phyloP scores from a whole-genome alignment of 2,113 vertebrate genomes.

The Dasyprocta punctata region DNA sequence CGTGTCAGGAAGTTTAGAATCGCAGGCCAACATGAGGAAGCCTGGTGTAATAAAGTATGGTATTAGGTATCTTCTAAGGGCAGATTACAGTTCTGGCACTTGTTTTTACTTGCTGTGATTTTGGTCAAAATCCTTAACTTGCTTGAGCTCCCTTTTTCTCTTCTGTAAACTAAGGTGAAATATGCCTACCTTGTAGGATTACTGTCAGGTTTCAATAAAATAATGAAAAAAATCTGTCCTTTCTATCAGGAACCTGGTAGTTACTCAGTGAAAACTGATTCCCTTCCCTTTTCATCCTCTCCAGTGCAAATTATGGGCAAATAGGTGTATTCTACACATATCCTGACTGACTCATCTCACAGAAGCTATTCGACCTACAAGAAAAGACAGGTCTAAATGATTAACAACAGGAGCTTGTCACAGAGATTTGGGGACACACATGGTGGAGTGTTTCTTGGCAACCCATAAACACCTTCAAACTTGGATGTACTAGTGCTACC shows the following conservation, averaged over 20 bases:
- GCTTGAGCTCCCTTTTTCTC: background rate
- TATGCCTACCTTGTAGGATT: slow-evolving; percentile 42
- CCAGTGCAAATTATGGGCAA: background rate
- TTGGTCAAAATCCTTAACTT: background rate
- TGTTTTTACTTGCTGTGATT: background rate
- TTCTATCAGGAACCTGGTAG: background rate
- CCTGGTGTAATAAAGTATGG: background rate
- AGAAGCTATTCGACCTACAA: background rate
- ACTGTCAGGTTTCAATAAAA: background rate
- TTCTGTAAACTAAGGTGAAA: slow-evolving; percentile 46
- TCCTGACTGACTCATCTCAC: background rate
- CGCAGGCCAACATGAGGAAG: background rate
- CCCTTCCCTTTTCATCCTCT: background rate
- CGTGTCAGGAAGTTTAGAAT: slow-evolving; percentile 23
- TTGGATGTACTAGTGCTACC: background rate
- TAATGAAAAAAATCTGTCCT: background rate
- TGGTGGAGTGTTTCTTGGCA: background rate
- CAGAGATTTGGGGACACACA: background rate
- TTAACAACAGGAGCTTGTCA: background rate
- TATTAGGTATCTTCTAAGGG: background rate
- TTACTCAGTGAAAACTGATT: slow-evolving; percentile 12
- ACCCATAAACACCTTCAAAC: background rate
- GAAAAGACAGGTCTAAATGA: background rate
- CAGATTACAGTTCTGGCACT: background rate
- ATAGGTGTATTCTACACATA: background rate